Conservation (phyloP, 30 jellyfish, hydroid and myxozoan genomes). For the Hydractinia symbiolongicarpus region DNA sequence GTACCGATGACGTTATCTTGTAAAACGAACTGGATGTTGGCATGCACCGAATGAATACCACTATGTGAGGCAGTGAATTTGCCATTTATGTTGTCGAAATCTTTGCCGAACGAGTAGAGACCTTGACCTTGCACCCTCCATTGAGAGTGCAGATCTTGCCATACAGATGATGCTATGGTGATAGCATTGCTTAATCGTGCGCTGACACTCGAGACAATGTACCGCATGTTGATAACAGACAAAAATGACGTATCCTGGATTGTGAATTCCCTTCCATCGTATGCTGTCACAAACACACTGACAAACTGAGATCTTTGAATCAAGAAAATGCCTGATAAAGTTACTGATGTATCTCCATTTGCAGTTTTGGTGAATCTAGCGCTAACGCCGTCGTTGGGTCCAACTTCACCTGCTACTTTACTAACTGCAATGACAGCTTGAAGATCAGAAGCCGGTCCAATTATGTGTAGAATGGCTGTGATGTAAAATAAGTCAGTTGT, state of each 20-base stretch:
- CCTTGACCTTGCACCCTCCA: conserved; percentile 74
- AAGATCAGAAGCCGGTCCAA: conserved; percentile 62
- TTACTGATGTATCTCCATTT: conserved; percentile 35
- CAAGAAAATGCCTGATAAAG: conserved; percentile 68
- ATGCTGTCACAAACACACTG: conserved; percentile 52
- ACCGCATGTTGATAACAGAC: conserved; percentile 68
- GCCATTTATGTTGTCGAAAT: conserved; percentile 64
- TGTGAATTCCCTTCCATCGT: conserved; percentile 37
- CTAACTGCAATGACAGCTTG: conserved; percentile 76
- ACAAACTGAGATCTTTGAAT: conserved; percentile 49
- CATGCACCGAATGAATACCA: conserved; percentile 77
- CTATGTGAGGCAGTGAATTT: conserved; percentile 83
- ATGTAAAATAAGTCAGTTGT: conserved; percentile 68
- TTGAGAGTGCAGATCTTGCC: conserved; percentile 59
- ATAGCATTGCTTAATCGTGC: conserved; percentile 55
- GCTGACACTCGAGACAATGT: conserved; percentile 71
- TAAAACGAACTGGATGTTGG: conserved; percentile 48
- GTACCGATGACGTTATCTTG: conserved; percentile 22
- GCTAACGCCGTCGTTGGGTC: conserved; percentile 68
- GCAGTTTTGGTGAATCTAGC: conserved; percentile 61
- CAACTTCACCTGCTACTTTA: conserved; percentile 9
- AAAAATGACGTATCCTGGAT: conserved; percentile 53
- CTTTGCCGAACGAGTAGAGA: conserved; percentile 78
- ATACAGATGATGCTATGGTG: conserved; percentile 43
- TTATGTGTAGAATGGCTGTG: conserved; percentile 53